Conservation (phyloP, 2,797 vertebrate species). For the Lacerta bilineata region DNA sequence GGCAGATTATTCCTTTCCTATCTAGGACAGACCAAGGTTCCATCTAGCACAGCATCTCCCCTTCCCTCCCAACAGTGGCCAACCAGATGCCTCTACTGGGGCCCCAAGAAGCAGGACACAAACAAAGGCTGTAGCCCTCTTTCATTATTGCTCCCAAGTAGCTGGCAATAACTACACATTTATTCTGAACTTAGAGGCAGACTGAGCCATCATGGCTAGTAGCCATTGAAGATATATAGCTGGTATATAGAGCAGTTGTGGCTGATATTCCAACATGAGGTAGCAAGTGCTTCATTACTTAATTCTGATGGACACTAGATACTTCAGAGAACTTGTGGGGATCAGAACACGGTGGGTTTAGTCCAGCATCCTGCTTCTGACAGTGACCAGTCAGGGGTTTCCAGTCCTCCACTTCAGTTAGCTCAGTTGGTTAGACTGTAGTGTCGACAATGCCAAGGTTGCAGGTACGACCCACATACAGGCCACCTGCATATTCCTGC, state of each 20-base stretch:
- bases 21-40: neutral
- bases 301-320: neutral
- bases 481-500: too few relatives aligned
- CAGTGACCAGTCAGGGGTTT: neutral
- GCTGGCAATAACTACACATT: neutral
- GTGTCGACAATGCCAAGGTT: too few relatives aligned
- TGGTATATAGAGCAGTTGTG: too few relatives aligned
- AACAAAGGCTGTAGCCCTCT: neutral
- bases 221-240: too few relatives aligned
- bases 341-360: neutral
- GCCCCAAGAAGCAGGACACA: too few relatives aligned
- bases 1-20: too few relatives aligned
- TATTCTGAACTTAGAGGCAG: neutral
- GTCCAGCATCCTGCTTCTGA: neutral
- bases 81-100: neutral
- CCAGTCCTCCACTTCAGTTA: too few relatives aligned
- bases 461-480: too few relatives aligned
- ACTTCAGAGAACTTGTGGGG: neutral
- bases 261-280: too few relatives aligned
- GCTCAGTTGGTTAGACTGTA: too few relatives aligned
- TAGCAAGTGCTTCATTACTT: too few relatives aligned
- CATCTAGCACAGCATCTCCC: neutral
- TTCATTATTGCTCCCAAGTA: neutral
- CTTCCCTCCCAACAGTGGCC: neutral
- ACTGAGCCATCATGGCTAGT: too few relatives aligned